A percentile compares a stretch with the other conserved stretches of the same genome.
phyloP scores from a whole-genome alignment of 2,113 vertebrate species.

The Peromyscus maniculatus region DNA sequence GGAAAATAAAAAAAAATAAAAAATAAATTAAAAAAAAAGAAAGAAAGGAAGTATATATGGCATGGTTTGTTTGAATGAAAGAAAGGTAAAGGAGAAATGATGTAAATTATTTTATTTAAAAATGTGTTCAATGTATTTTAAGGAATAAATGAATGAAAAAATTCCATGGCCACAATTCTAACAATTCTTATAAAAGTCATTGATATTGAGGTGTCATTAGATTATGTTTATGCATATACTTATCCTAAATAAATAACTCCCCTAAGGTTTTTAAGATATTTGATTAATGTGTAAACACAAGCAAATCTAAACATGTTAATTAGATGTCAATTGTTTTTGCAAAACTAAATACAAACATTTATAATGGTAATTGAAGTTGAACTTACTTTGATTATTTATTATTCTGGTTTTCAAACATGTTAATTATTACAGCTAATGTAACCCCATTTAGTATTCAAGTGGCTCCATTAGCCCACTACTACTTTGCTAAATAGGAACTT shows the following conservation, averaged over 20 bases:
- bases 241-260: constrained; percentile 60
- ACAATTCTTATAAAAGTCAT: constrained; percentile 26
- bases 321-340: constrained; percentile 81
- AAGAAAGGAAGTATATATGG: neutral
- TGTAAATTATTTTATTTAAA: neutral
- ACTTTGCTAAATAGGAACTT: constrained; percentile 35
- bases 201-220: neutral
- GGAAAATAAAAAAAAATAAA: too few species aligned
- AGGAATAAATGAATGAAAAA: constrained; percentile 21
- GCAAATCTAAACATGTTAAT: constrained; percentile 80
- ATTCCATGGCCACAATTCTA: neutral
- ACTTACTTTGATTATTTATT: constrained; percentile 85
- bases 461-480: constrained; percentile 71
- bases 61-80: too few species aligned
- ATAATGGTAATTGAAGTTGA: constrained; percentile 85
- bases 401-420: constrained; percentile 84
- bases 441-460: constrained; percentile 76
- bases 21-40: neutral
- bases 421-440: constrained; percentile 80
- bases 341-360: constrained; percentile 83
- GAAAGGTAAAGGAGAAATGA: neutral
- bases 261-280: constrained; percentile 71
- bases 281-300: constrained; percentile 82
- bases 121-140: neutral
- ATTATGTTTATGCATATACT: constrained; percentile 38